Base-by-base conservation (phyloP, 2,888 invertebrate species). In the Ctenicera cuprea region DNA sequence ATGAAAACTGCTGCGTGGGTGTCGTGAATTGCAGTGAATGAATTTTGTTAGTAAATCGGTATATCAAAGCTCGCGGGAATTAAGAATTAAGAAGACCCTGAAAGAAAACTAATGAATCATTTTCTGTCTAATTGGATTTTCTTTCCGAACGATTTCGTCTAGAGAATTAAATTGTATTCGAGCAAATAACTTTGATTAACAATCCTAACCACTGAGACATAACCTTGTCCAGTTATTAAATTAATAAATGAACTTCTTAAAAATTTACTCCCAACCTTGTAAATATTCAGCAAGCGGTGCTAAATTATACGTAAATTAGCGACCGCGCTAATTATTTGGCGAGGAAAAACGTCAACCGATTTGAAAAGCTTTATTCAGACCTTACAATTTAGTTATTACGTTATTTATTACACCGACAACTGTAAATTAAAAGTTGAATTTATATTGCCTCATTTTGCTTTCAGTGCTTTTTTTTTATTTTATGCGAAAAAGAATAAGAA, bases 101-200 rank as follows among this genome's bases (percentile, higher is more conserved):
- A 48, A 64, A 64, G 63, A 64, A 64, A 64, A 48, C 59, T 64
- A 64, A 64, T 64, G 63, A 64, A 64, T 67, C 68, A 64, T 65
- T 59, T 65, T 64, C 61, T 45, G 30, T 61, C 65, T 48, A 52
- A 59, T 65, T 66, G 48, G 33, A 38, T 61, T 62, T 52, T 45
- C 37, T 72, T 59, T 54, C 65, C 20, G 37, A 62, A 18, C 16
- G 59, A 59, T 59, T 59, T 59, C 22, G 59, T 59, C 59, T 37
- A 20, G 37, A 59, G 59, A 41, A 59, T 59, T 38, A 59, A 38
- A 59, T 59, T 59, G 59, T 59, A 59, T 59, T 59, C 38, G 20
- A 20, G 59, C 11, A 59, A 59, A 59, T 59, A 59, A 38, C 59
- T 59, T 59, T 59, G 59, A 59, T 59, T 59, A 59, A 59, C 59